Evolutionary conservation across 2,797 vertebrate genomes (phyloP), one percentile per base, ranked within the genome.

Genomic region (Todus mexicanus): DNA sequence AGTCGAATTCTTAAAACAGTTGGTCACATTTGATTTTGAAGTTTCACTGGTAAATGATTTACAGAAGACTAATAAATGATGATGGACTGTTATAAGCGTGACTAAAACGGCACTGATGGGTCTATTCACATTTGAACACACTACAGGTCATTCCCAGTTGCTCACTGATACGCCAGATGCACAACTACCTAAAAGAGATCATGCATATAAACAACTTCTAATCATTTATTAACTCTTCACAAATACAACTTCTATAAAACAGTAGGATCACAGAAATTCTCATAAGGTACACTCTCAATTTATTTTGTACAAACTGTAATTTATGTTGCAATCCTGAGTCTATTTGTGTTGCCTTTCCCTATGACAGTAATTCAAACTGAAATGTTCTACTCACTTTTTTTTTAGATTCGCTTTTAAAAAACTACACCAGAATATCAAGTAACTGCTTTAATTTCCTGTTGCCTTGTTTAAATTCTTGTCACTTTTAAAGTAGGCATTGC

Each of bases 391-490:
- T 70, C 31, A 6, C 8, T 7, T 45, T 25, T 57, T 42, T 57
- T 80, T 68, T 69, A 14, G 27, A 74, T 61, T 80, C 5, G 5
- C 50, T 65, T 74, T 80, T 31, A 47, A 43, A 85, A n/a, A 87
- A 27, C 57, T 74, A 17, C 43, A 78, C 7, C 63, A 90, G 91
- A 81, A 88, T 51, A 54, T 7, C 31, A 86, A 70, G 22, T 23
- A 75, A 75, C 57, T 47, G 26, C 48, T 93, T 89, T 77, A 83
- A 95, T 94, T 93, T 95, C 94, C 85, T 85, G 56, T 48, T 72
- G 35, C 63, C 70, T 43, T 63, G 59, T 78, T 84, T 48, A 78
- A 76, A 95, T 78, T 71, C 78, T 43, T 31, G 59, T 76, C 51
- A 64, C 77, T 75, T 79, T 19, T 57, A 29, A 79, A 68, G 65